Conservation (phyloP, 1,140 invertebrate genomes). For the Dreissena rostriformis region DNA sequence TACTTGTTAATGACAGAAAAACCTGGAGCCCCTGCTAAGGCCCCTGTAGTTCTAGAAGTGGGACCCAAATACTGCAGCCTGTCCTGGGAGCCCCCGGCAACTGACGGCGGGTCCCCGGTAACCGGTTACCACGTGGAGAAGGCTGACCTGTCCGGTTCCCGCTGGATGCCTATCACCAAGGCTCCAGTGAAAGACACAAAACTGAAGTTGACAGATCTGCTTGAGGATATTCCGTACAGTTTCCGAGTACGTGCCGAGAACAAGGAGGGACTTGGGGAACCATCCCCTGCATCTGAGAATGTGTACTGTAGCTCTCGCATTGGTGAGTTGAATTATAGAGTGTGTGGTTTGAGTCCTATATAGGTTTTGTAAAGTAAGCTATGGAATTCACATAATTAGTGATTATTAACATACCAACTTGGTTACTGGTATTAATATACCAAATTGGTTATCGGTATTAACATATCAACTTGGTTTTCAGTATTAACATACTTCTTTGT, state of each 20-base stretch:
- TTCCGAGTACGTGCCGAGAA: slow-evolving; percentile 99
- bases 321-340: slow-evolving; percentile 56
- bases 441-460: too few species aligned
- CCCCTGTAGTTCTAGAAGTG: slow-evolving; percentile 89
- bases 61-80: slow-evolving; percentile 97
- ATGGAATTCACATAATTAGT: background rate
- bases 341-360: too few species aligned
- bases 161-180: slow-evolving; percentile 97
- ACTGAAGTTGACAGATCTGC: slow-evolving; percentile 90
- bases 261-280: slow-evolving; percentile 96
- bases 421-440: too few species aligned
- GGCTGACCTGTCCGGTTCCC: slow-evolving; percentile 74
- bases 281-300: slow-evolving; percentile 83
- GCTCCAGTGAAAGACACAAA: slow-evolving; percentile 91
- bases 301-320: slow-evolving; percentile 92
- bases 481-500: too few species aligned
- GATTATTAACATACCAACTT: too few species aligned
- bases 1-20: slow-evolving; percentile 61
- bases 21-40: slow-evolving; percentile 68
- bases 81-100: slow-evolving; percentile 97
- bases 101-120: slow-evolving; percentile 98
- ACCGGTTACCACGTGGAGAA: slow-evolving; percentile 88
- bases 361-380: too few species aligned
- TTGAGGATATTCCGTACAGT: slow-evolving; percentile 94
- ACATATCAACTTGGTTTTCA: too few species aligned